Percentiles rank a stretch among this genome's conserved stretches.
Evolutionary conservation across 2,797 vertebrate genomes (phyloP).

Genomic region (Pteronotus mesoamericanus): DNA sequence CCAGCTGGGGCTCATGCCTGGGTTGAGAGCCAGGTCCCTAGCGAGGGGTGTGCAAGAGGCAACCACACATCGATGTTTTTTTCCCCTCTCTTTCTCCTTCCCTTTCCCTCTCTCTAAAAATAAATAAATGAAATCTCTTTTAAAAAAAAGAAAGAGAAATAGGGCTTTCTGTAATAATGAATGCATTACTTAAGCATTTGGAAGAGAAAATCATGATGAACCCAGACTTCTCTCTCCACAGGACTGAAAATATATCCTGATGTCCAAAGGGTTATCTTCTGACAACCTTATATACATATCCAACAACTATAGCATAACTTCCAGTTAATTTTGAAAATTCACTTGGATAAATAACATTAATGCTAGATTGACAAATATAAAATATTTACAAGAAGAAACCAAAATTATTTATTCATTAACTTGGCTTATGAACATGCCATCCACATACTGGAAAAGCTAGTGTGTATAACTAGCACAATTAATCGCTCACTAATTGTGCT

Average conservation of each 20-base stretch:
- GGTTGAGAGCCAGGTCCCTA: too few species aligned
- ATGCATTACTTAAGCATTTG: neutral
- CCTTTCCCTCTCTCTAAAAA: too few species aligned
- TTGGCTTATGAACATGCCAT: constrained; percentile 55
- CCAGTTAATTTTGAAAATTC: constrained; percentile 4
- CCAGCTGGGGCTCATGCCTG: too few species aligned
- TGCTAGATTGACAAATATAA: neutral
- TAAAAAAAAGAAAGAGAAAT: neutral
- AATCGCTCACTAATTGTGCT: constrained; percentile 67
- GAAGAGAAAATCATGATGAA: neutral
- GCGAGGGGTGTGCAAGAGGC: too few species aligned
- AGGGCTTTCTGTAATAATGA: neutral
- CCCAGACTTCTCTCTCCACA: neutral
- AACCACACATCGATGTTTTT: too few species aligned
- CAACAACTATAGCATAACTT: neutral
- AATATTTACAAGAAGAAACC: constrained; percentile 47
- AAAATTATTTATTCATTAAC: constrained; percentile 56
- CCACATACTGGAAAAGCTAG: constrained; percentile 55
- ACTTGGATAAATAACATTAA: constrained; percentile 37
- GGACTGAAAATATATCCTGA: neutral
- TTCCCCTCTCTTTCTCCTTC: too few species aligned
- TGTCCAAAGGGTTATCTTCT: neutral
- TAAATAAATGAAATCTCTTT: too few species aligned
- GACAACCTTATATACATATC: neutral
- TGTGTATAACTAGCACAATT: too few species aligned